Base-by-base conservation (phyloP, 2,113 vertebrate genomes). In the Chroicocephalus ridibundus region DNA sequence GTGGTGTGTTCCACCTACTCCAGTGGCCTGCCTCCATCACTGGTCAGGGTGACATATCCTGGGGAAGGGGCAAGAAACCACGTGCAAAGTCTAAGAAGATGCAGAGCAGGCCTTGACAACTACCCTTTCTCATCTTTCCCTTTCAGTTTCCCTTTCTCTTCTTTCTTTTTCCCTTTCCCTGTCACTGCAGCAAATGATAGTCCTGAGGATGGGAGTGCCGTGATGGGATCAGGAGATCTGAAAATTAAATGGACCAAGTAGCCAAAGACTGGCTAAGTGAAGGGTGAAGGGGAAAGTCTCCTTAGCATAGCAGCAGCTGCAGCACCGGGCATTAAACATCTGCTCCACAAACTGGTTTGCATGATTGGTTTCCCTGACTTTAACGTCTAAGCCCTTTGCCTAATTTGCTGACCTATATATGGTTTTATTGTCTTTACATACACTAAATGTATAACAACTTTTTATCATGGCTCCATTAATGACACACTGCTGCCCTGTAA, bases 221-320 rank as follows among this genome's bases (percentile, higher is more conserved):
- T 0, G 0, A 40, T 8, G 10, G 18, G 25, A 46, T 19, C 34
- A 87, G n/a, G 38, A 92, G 19, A 25, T 38, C 26, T 46, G 60
- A 54, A 82, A 78, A 90, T 66, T 60, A 88, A 92, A 71, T 16
- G 5, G 29, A 18, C 8, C 0, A 0, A 83, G 69, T 36, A 86
- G 55, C 6, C 26, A 78, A 84, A 64, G 54, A 62, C 20, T 0
- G 0, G 24, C 25, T 55, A 86, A 75, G 34, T 0, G 2, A 27
- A 61, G 44, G 21, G 27, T 44, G 51, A 82, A 92, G 36, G 75
- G 47, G 10, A 88, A 93, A 90, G 31, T 8, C 31, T 68, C 64
- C 55, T 58, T 18, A 40, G 27, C 11, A n/a, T 2, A 62, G 70
- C 36, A 62, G 75, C 19, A 36, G 25, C 47, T 58, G 46, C 12